Evolutionary conservation across 92 coral and sea anemone species (phyloP), one percentile per base, ranked within the genome.

Genomic region (Epizoanthus rinbou): DNA sequence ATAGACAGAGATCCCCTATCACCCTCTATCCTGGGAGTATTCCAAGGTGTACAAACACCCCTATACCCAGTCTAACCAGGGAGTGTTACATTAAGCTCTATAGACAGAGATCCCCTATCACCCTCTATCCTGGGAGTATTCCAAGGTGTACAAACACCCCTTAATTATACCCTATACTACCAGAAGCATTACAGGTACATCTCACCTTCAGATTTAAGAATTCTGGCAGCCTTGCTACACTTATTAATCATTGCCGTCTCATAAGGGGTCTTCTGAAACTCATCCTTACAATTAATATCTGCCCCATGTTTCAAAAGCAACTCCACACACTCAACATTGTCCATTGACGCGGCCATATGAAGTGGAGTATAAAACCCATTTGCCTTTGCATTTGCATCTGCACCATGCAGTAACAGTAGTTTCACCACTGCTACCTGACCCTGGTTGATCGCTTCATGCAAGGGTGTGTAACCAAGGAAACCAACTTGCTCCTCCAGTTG

Each of bases 331-430:
- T 88, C 92, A 37, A 76, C 83, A 79, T 90, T 89, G 50, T 94
- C 94, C 94, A 91, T 90, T 17, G 97, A 93, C 3, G 98, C 99
- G 15, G 99, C 98, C 88, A 96, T 91, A 53, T 96, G 99, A 19
- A 96, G 83, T 4, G 96, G 97, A 15, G 99, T 96, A 35, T 96
- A 96, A 64, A 74, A 88, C 45, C 99, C 99, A 87, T 96, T 90
- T n/a, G 99, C 99, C 28, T 82, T 91, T 5, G 96, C 93, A 91
- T 91, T 92, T 3, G 95, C 90, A 79, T 96, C 87, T 7, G 98
- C 99, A 31, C 99, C 99, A 80, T 93, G 92, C 14, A 91, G 83
- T 43, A 96, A 89, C 68, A 96, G 41, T 33, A 96, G 74, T 18
- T 92, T 89, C n/a, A 96, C 94, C 5, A 91, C 87, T 4, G 87